Percentiles rank a stretch among this genome's conserved stretches.
phyloP scores from a whole-genome alignment of 2,888 invertebrate species.

The Nezara viridula region DNA sequence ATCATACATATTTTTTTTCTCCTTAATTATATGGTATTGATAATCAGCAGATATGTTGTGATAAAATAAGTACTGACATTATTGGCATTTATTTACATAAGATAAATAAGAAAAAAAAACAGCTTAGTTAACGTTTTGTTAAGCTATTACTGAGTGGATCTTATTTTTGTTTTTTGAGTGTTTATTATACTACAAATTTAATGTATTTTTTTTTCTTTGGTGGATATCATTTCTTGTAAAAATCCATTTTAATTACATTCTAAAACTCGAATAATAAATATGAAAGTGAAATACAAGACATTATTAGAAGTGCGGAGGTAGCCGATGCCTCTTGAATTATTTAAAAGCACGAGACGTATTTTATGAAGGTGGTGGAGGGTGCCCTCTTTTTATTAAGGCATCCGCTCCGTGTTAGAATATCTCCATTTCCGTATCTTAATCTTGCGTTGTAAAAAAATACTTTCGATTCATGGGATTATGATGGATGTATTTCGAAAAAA shows the following conservation, averaged over 20 bases:
- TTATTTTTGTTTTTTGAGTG: too few species aligned
- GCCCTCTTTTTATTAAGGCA: conserved; percentile 1
- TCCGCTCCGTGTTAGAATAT: neutral
- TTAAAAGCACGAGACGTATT: conserved; percentile 4
- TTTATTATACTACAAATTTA: too few species aligned
- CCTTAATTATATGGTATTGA: too few species aligned
- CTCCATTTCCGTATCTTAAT: neutral
- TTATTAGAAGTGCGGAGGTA: neutral
- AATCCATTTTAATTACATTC: neutral
- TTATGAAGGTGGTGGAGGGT: neutral
- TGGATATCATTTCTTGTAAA: neutral
- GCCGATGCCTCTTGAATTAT: neutral
- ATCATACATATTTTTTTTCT: too few species aligned
- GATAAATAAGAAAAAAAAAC: too few species aligned
- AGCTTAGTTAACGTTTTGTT: too few species aligned
- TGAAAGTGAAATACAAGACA: too few species aligned
- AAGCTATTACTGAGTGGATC: too few species aligned
- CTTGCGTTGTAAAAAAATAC: neutral
- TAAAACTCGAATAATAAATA: neutral
- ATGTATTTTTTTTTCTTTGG: too few species aligned
- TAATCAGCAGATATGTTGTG: too few species aligned
- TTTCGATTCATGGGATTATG: neutral
- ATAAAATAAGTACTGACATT: too few species aligned
- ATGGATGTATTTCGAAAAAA: neutral
- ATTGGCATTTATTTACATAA: too few species aligned